phyloP scores from a whole-genome alignment of 2,113 vertebrate genomes.

The Toxostoma redivivum region DNA sequence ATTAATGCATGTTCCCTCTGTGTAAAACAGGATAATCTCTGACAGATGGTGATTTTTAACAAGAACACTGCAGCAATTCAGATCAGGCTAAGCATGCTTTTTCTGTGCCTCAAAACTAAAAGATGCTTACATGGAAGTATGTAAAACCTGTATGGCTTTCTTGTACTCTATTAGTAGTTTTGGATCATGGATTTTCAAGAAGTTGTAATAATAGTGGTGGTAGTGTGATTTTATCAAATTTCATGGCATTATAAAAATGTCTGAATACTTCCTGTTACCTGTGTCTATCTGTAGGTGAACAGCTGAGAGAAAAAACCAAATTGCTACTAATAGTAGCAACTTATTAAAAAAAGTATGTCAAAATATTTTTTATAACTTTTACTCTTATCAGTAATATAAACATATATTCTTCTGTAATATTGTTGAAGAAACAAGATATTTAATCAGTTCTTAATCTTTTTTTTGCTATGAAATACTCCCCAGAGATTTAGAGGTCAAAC shows the following conservation, averaged over 20 bases:
- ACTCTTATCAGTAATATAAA: neutral
- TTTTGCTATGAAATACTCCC: slow-evolving; percentile 18
- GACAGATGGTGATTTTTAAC: slow-evolving; percentile 71
- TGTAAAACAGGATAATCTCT: slow-evolving; percentile 72
- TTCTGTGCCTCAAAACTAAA: slow-evolving; percentile 29
- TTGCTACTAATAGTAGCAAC: neutral
- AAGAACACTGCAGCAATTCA: slow-evolving; percentile 64
- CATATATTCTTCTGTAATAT: neutral
- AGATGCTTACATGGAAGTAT: neutral
- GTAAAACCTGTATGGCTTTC: neutral
- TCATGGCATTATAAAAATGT: neutral
- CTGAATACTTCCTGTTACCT: neutral
- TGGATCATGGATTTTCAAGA: neutral
- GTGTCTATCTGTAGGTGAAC: neutral
- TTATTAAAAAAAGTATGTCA: neutral
- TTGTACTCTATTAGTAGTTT: neutral
- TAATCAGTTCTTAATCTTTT: neutral
- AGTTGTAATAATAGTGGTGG: neutral
- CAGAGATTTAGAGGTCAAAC: slow-evolving; percentile 50
- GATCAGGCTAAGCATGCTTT: slow-evolving; percentile 47
- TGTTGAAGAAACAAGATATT: slow-evolving; percentile 15
- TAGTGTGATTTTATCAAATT: neutral
- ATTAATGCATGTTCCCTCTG: slow-evolving; percentile 62
- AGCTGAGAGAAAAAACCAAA: neutral
- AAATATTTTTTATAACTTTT: neutral